Conservation (phyloP, 2,113 vertebrate genomes). For the Pituophis catenifer region DNA sequence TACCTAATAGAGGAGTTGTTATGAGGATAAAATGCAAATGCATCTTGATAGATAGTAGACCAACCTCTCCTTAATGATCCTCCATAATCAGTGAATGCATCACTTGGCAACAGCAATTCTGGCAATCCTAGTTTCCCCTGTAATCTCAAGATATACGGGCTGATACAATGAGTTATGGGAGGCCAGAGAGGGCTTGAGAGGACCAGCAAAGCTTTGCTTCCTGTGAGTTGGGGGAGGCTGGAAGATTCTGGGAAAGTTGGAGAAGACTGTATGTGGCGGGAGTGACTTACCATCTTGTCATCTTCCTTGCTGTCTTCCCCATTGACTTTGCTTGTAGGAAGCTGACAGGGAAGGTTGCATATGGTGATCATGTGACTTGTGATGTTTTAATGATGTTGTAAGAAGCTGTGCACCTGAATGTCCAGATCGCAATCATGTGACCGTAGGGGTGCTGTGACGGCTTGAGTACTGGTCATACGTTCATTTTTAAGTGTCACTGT, state of each 20-base stretch:
- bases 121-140: not conserved
- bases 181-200: too few relatives aligned
- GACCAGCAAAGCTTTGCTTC: too few relatives aligned
- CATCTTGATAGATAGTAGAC: not conserved
- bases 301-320: not conserved
- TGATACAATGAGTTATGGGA: too few relatives aligned
- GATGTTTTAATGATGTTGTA: too few relatives aligned
- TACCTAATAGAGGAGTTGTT: not conserved
- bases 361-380: not conserved
- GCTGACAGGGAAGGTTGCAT: not conserved
- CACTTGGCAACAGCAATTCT: not conserved
- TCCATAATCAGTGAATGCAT: not conserved
- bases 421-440: too few relatives aligned
- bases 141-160: too few relatives aligned
- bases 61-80: not conserved
- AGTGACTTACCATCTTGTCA: not conserved
- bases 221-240: not conserved
- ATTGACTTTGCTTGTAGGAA: not conserved
- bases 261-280: not conserved
- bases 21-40: not conserved
- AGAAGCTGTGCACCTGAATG: too few relatives aligned
- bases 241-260: not conserved
- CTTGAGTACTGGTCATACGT: not conserved
- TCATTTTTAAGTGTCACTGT: not conserved
- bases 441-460: too few relatives aligned